phyloP scores from a whole-genome alignment of 2,888 invertebrate genomes.

The Argyra leucocephala region DNA sequence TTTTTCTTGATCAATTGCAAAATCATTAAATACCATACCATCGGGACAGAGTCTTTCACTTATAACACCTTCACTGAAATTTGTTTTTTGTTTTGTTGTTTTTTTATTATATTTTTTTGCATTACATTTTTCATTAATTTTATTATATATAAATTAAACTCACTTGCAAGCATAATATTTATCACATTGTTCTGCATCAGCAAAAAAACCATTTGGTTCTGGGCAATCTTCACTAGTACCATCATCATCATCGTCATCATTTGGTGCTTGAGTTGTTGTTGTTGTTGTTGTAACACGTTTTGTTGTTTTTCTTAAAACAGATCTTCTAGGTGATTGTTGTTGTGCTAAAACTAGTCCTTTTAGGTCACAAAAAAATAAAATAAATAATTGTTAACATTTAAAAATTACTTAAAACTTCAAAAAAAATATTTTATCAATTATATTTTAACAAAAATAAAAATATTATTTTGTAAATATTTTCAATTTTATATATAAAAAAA shows the following conservation, averaged over 20 bases:
- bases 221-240: slow-evolving; percentile 63
- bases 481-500: no score
- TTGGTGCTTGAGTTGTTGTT: slow-evolving; percentile 31
- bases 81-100: slow-evolving; percentile 4
- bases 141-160: no score
- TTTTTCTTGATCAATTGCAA: slow-evolving; percentile 69
- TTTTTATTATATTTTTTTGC: background rate
- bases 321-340: slow-evolving; percentile 22
- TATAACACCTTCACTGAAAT: slow-evolving; percentile 56
- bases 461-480: no score
- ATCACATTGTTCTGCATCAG: slow-evolving; percentile 78
- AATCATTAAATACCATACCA: slow-evolving; percentile 84
- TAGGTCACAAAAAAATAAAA: slow-evolving; percentile 18
- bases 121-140: background rate
- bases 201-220: slow-evolving; percentile 71
- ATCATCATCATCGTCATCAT: slow-evolving; percentile 40
- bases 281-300: slow-evolving; percentile 34
- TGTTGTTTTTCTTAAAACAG: slow-evolving; percentile 36
- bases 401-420: no score
- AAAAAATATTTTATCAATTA: no score
- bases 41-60: slow-evolving; percentile 77
- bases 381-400: background rate
- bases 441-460: no score
- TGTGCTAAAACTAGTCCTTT: slow-evolving; percentile 36
- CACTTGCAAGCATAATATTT: slow-evolving; percentile 73